phyloP scores from a whole-genome alignment of 2,113 vertebrate genomes.

The Cochlearius cochlearius region DNA sequence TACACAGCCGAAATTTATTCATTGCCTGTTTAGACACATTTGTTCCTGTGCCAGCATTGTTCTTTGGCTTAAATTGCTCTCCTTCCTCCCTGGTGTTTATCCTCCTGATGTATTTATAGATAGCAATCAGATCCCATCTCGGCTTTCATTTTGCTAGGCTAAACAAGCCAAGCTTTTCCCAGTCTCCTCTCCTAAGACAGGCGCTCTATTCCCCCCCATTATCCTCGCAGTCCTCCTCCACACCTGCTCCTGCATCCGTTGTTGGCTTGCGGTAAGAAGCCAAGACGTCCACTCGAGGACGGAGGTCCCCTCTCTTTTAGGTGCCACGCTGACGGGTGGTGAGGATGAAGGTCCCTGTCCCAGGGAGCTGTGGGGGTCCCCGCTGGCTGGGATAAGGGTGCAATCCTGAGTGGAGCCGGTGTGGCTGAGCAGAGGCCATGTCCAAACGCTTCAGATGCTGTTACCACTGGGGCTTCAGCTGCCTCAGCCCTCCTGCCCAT shows the following conservation, averaged over 20 bases:
- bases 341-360: neutral
- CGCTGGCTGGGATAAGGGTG: neutral
- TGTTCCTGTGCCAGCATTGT: constrained; percentile 3
- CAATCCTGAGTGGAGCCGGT: neutral
- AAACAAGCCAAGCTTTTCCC: neutral
- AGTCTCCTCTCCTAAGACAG: neutral
- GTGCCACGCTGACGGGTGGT: neutral
- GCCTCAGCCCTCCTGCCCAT: neutral
- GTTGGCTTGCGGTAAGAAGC: rapidly evolving
- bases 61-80: constrained; percentile 35
- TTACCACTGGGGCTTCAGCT: neutral
- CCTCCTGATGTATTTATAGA: neutral
- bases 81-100: constrained; percentile 23
- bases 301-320: neutral
- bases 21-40: neutral
- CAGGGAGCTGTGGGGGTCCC: rapidly evolving
- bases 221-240: neutral
- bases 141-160: neutral
- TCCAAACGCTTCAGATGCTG: neutral
- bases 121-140: constrained; percentile 6
- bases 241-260: neutral
- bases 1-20: neutral
- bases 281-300: neutral
- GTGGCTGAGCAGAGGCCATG: neutral
- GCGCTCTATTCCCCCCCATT: neutral